phyloP scores from a whole-genome alignment of 2,888 invertebrate species.

The Drosophila mimetica region DNA sequence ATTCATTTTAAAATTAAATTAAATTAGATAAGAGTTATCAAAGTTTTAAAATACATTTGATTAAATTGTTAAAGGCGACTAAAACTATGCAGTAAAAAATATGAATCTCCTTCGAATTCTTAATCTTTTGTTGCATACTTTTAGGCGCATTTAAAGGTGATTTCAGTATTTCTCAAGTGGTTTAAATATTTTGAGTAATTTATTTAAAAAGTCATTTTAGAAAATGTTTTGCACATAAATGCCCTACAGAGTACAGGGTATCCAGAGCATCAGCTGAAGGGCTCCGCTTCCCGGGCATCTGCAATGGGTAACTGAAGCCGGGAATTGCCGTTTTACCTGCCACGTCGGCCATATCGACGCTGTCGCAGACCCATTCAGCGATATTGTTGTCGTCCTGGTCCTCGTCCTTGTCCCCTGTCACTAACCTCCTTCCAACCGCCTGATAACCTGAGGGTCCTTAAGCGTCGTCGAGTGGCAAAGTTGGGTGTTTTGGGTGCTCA shows the following conservation, averaged over 20 bases:
- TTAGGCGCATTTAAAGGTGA: no score
- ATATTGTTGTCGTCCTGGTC: constrained; percentile 9
- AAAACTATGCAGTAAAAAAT: no score
- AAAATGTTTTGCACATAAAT: neutral
- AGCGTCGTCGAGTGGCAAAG: constrained; percentile 68
- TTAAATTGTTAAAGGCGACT: no score
- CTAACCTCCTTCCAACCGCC: constrained; percentile 4
- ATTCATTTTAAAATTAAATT: no score
- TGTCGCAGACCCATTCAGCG: constrained; percentile 13
- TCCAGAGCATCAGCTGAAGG: neutral
- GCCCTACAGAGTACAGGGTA: neutral
- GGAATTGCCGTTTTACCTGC: constrained; percentile 67
- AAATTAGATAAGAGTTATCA: no score
- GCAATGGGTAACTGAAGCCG: constrained; percentile 50
- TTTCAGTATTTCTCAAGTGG: no score
- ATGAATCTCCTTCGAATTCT: no score
- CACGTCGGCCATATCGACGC: constrained; percentile 13
- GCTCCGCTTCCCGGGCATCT: constrained; percentile 10
- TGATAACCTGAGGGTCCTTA: constrained; percentile 67
- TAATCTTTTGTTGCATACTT: no score
- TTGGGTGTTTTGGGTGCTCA: constrained; percentile 39
- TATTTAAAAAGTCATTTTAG: no score
- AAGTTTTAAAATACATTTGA: no score
- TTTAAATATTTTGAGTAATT: no score
- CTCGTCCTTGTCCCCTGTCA: constrained; percentile 6